These are phyloP conservation scores for Myiothlypis chrysogaster DNA, from an alignment of 2,797 vertebrate genomes.

Conservation along the genomic window DNA sequence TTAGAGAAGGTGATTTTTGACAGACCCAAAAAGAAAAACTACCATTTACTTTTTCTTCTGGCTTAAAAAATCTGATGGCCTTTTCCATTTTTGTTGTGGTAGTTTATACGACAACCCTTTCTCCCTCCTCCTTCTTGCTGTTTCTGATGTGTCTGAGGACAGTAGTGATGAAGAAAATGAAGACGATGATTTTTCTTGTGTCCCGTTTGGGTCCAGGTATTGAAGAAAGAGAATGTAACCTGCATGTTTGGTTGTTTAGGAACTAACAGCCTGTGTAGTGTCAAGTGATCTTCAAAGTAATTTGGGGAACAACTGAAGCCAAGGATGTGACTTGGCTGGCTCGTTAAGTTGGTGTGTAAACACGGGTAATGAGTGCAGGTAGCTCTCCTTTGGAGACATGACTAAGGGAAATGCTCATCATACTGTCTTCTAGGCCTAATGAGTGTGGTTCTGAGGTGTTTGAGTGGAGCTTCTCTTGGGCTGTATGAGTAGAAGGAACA, in stretches of 20 bases:
- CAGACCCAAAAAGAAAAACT: not conserved
- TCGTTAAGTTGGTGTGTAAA: not conserved
- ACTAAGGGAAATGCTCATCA: slow-evolving; percentile 8
- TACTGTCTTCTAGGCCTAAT: not conserved
- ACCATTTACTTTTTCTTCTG: not conserved
- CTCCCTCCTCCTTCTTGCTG: slow-evolving; percentile 91
- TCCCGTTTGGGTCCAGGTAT: slow-evolving; percentile 99
- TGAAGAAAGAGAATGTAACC: slow-evolving; percentile 70
- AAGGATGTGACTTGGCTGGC: not conserved
- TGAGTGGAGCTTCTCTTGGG: not conserved
- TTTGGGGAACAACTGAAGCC: not conserved
- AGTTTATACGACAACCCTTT: slow-evolving; percentile 87
- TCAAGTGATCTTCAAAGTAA: not conserved
- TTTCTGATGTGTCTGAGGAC: slow-evolving; percentile 94
- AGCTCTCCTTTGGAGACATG: not conserved
- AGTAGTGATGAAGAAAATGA: slow-evolving; percentile 94
- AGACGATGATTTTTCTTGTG: slow-evolving; percentile 93
- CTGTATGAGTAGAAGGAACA: not conserved
- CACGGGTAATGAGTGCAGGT: not conserved
- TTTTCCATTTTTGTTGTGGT: slow-evolving; percentile 73
- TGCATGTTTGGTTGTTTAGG: slow-evolving; percentile 76
- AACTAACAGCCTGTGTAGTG: slow-evolving; percentile 56
- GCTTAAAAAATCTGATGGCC: slow-evolving; percentile 53
- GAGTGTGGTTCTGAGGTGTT: not conserved
- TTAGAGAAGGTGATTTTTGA: not conserved